Percentiles rank a stretch among this genome's conserved stretches.
These are phyloP conservation scores for Albula glossodonta DNA, from an alignment of 2,113 vertebrate species.

Conservation along the genomic window DNA sequence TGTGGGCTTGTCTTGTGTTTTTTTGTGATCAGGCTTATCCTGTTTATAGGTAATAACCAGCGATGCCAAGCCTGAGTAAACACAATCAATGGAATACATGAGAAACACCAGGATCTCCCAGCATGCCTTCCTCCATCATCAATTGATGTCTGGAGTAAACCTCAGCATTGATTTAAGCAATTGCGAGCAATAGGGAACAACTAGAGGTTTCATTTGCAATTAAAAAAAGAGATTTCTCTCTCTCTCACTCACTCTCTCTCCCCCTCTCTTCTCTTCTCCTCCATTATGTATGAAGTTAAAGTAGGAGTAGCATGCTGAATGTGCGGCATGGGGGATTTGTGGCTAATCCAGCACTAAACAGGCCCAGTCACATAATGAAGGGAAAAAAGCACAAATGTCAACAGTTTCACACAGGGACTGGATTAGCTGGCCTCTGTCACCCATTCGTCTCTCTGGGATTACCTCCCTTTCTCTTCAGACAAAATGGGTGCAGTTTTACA, in stretches of 20 bases:
- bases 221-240: conserved; percentile 51
- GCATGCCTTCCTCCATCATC: neutral
- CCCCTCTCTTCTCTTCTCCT: conserved; percentile 96
- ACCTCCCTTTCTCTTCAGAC: conserved; percentile 80
- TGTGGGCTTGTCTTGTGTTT: no score
- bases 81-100: conserved; percentile 70
- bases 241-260: conserved; percentile 70
- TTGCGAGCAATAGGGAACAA: neutral
- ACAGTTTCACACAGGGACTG: conserved; percentile 99
- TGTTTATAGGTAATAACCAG: no score
- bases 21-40: no score
- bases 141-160: neutral
- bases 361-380: conserved; percentile 99
- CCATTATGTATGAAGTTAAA: conserved; percentile 99
- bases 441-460: conserved; percentile 84
- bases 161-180: neutral
- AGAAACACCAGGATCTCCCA: conserved; percentile 44
- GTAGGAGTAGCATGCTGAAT: conserved; percentile 99
- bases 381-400: conserved; percentile 99
- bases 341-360: conserved; percentile 99
- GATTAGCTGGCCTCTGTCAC: conserved; percentile 86
- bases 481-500: conserved; percentile 47
- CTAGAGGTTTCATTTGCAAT: conserved; percentile 64
- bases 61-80: conserved; percentile 74
- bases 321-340: conserved; percentile 98